Conservation (phyloP, 2,797 vertebrate species). For the Heterohyrax brucei region DNA sequence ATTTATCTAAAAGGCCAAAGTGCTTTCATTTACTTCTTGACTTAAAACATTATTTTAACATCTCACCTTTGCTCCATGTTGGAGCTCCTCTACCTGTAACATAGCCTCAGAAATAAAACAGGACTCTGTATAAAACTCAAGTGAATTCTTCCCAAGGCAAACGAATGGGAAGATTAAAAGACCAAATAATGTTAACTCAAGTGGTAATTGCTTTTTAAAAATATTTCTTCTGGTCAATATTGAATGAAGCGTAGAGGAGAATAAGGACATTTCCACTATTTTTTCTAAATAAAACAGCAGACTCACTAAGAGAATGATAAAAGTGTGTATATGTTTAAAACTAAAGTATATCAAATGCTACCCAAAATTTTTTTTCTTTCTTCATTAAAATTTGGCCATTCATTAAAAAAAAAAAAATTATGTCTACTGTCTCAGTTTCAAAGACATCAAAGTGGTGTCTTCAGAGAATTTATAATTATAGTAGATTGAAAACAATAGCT, state of each 20-base stretch:
- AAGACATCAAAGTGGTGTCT: neutral
- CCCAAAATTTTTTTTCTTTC: neutral
- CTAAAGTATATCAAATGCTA: conserved; percentile 12
- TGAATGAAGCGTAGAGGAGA: conserved; percentile 6
- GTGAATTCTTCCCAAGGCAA: neutral
- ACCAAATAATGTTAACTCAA: neutral
- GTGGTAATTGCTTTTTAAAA: neutral
- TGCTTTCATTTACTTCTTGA: neutral
- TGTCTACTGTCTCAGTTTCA: neutral
- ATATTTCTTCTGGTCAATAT: conserved; percentile 5
- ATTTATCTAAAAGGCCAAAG: neutral
- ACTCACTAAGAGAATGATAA: neutral
- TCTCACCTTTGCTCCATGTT: neutral
- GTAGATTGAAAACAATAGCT: neutral
- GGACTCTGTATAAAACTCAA: neutral
- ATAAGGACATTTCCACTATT: conserved; percentile 19
- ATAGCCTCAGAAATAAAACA: neutral
- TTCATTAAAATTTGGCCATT: conserved; percentile 18
- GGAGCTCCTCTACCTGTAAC: neutral
- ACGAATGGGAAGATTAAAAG: conserved; percentile 13
- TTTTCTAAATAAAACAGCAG: neutral
- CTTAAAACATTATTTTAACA: neutral
- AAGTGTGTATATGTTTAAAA: conserved; percentile 16
- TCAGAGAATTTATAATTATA: conserved; percentile 6
- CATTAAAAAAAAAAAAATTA: conserved; percentile 23